Evolutionary conservation across 1,140 invertebrate species (phyloP).

Genomic region (Magallana ariakensis): DNA sequence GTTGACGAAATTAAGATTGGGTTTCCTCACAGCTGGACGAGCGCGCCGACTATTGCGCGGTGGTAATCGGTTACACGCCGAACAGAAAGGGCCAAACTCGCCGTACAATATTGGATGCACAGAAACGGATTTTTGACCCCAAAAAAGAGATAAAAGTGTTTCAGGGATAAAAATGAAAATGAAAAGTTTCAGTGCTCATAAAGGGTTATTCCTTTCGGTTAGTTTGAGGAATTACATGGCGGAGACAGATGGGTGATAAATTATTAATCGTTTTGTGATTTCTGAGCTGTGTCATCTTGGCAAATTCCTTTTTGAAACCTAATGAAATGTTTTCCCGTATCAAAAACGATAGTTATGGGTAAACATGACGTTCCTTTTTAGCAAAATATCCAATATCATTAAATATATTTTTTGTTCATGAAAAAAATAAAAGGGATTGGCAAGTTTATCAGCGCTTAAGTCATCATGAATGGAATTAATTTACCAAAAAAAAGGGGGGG

Average conservation of each 20-base stretch:
- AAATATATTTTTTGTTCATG: too few relatives aligned
- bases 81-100: neutral
- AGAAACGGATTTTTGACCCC: neutral
- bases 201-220: neutral
- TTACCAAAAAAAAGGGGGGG: too few relatives aligned
- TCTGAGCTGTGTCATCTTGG: neutral
- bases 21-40: constrained; percentile 16
- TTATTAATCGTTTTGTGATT: constrained; percentile 21
- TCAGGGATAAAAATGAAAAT: constrained; percentile 11
- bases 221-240: neutral
- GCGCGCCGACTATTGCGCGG: neutral
- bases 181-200: constrained; percentile 21
- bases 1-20: constrained; percentile 29
- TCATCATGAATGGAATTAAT: too few relatives aligned
- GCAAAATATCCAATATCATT: too few relatives aligned
- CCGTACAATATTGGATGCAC: constrained; percentile 13
- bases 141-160: constrained; percentile 36
- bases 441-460: too few relatives aligned
- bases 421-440: too few relatives aligned
- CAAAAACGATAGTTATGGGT: neutral
- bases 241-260: constrained; percentile 20
- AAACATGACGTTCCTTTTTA: too few relatives aligned
- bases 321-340: neutral
- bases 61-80: constrained; percentile 30
- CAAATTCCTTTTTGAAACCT: neutral